Conservation (phyloP, 2,797 vertebrate genomes). For the Tolypeutes matacus region DNA sequence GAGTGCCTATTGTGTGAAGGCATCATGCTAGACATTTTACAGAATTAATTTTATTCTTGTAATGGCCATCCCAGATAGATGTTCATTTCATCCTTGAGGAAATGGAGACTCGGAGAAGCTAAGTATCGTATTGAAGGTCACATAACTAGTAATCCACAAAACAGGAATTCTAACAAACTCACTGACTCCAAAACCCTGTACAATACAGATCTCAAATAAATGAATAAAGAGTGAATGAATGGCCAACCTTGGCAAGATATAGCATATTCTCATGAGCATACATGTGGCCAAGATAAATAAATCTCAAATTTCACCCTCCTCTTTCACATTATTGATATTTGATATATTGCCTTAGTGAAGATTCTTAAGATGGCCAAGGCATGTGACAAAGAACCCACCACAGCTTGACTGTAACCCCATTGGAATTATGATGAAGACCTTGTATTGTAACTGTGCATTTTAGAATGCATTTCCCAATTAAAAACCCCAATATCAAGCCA, state of each 20-base stretch:
- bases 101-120: neutral
- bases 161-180: conserved; percentile 48
- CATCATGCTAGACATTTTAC: neutral
- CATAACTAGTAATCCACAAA: conserved; percentile 49
- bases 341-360: neutral
- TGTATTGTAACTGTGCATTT: conserved; percentile 49
- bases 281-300: neutral
- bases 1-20: neutral
- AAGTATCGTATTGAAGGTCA: neutral
- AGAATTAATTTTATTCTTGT: neutral
- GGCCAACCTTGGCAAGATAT: neutral
- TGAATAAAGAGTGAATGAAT: neutral
- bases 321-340: conserved; percentile 35
- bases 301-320: conserved; percentile 25
- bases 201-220: conserved; percentile 15
- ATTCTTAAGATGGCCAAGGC: neutral
- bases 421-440: conserved; percentile 57
- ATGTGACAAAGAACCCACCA: neutral
- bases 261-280: conserved; percentile 44
- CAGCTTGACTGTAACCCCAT: conserved; percentile 4
- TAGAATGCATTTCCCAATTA: neutral
- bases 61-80: neutral
- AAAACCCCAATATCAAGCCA: conserved; percentile 37
- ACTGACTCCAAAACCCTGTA: neutral
- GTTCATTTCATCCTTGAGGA: conserved; percentile 33